These are phyloP conservation scores for Erethizon dorsatum DNA, from an alignment of 2,797 vertebrate species.

Conservation along the genomic window DNA sequence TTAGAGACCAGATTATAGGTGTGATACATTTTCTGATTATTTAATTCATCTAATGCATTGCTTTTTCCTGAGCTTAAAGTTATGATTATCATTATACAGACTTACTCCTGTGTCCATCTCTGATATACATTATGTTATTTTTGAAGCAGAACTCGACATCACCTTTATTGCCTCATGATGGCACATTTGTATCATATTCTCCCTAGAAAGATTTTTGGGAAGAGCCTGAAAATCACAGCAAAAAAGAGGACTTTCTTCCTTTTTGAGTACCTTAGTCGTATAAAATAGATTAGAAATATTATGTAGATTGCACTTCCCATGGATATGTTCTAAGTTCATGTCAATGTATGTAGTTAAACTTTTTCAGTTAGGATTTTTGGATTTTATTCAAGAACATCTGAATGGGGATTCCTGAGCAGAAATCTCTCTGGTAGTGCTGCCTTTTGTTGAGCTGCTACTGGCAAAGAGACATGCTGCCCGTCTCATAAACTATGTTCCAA, in stretches of 20 bases:
- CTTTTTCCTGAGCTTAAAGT: neutral
- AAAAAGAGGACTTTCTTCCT: constrained; percentile 33
- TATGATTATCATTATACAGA: neutral
- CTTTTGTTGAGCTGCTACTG: constrained; percentile 1
- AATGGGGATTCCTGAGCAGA: constrained; percentile 45
- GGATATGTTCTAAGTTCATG: constrained; percentile 42
- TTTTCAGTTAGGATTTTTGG: constrained; percentile 67
- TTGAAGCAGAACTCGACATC: constrained; percentile 28
- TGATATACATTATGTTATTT: neutral
- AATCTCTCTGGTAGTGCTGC: neutral
- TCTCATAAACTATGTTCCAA: constrained; percentile 9
- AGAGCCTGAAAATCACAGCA: neutral
- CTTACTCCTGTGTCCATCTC: neutral
- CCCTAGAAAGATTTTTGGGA: constrained; percentile 15
- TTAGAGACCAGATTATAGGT: neutral
- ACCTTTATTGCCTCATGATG: constrained; percentile 66
- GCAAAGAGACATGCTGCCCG: constrained; percentile 6
- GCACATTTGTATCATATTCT: constrained; percentile 69
- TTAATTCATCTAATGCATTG: neutral
- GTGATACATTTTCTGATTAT: constrained; percentile 38
- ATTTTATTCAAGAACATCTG: constrained; percentile 73
- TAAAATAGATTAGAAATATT: constrained; percentile 77
- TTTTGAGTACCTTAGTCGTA: constrained; percentile 69
- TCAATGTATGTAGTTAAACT: constrained; percentile 74
- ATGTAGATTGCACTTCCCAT: constrained; percentile 58